Base-by-base conservation (phyloP, 2,797 vertebrate genomes). In the Silurus aristotelis region DNA sequence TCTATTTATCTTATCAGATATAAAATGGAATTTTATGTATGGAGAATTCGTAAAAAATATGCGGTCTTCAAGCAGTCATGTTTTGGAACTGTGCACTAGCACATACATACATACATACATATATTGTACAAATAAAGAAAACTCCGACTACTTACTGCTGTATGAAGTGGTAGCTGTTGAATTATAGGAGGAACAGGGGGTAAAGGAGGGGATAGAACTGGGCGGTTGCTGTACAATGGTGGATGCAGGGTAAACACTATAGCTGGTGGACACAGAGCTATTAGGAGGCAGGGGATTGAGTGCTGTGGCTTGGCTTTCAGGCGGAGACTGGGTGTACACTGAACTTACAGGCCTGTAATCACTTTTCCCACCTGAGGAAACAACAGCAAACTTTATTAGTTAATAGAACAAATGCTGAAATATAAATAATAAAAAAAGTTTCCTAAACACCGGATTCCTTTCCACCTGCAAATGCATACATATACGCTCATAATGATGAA, bases 141-240 rank as follows among this genome's bases (percentile, higher is more conserved):
- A 1, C 4, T 10, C 43, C 4, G 2, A 38, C 38, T 48, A 52
- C 90, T 91, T 89, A 96, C 96, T 95, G 0, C 93, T 92, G 90
- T 95, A 95, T 61, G 95, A 94, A 0, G 91, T 91, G 84, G 92
- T 91, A 61, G 93, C 84, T 1, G 93, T 89, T 27, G 94, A 93
- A 89, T 90, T 94, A 64, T 94, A 96, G 13, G 95, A 92, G 31
- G 95, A 93, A 75, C 92, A 92, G 0, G 93, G 94, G 20, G 94
- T 92, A 88, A 95, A 96, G 63, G 94, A 94, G 70, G 94, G 93
- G 85, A 95, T 93, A n/a, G 93, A 89, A 0, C 94, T 93, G 20
- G 92, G 91, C 0, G 90, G 87, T 75, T 95, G 95, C 91, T 94
- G 96, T 31, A 94, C 83, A 5, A 93, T 93, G 64, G 93, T 95